Conservation (phyloP, 2,888 invertebrate species). For the Drosophila planitibia region DNA sequence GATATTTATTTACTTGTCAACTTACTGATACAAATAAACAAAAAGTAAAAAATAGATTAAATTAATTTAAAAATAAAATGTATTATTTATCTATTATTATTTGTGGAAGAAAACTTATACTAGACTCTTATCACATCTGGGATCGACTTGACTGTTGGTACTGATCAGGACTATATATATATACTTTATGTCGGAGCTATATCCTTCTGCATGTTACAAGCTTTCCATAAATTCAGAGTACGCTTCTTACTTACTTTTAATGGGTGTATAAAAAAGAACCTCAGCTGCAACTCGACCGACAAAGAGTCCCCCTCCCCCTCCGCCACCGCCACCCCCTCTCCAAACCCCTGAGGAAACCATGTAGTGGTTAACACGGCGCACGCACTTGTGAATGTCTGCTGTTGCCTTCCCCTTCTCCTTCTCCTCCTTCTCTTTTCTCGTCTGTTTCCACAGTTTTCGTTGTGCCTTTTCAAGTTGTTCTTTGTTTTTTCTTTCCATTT, state of each 20-base stretch:
- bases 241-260: neutral
- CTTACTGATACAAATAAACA: neutral
- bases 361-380: slow-evolving; percentile 39
- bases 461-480: slow-evolving; percentile 40
- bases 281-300: slow-evolving; percentile 5
- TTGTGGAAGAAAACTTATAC: neutral
- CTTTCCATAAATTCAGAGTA: neutral
- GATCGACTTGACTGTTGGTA: neutral
- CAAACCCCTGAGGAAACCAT: neutral
- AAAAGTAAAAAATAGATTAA: neutral
- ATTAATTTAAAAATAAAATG: neutral
- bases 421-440: neutral
- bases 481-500: slow-evolving; percentile 39
- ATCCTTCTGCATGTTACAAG: neutral
- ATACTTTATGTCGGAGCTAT: neutral
- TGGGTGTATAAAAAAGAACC: neutral
- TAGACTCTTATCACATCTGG: neutral
- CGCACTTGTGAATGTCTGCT: slow-evolving; percentile 52
- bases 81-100: neutral
- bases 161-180: neutral
- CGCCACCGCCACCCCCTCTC: neutral
- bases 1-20: neutral
- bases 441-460: slow-evolving; percentile 42
- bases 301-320: neutral
- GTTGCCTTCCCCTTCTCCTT: neutral